Evolutionary conservation across 2,113 vertebrate genomes (phyloP).

Genomic region (Dermatemys mawii): DNA sequence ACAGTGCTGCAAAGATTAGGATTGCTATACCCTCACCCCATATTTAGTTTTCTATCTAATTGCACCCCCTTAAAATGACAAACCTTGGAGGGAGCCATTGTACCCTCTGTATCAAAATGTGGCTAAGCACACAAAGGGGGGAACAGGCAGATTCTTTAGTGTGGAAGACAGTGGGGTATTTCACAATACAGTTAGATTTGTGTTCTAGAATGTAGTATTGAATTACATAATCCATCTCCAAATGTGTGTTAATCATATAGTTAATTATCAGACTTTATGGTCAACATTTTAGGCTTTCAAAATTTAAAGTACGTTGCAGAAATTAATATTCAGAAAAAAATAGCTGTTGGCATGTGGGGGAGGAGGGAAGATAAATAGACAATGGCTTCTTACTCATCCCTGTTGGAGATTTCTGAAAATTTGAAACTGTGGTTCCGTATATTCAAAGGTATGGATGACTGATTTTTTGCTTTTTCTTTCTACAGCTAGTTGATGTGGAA

Average conservation of each 20-base stretch:
- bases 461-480: conserved; percentile 82
- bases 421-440: conserved; percentile 31
- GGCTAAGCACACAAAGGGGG: neutral
- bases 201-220: neutral
- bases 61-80: neutral
- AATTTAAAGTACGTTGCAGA: neutral
- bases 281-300: neutral
- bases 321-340: neutral
- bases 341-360: neutral
- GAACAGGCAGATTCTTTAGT: neutral
- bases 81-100: neutral
- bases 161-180: neutral
- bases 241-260: neutral
- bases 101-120: neutral
- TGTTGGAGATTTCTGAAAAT: neutral
- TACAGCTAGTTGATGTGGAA: conserved; percentile 90
- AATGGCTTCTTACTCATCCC: conserved; percentile 6
- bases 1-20: neutral
- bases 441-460: conserved; percentile 63
- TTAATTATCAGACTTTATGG: neutral
- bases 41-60: neutral
- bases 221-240: neutral
- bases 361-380: neutral
- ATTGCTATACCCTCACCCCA: neutral
- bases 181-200: neutral